These are phyloP conservation scores for Halictus ligatus DNA, from an alignment of 2,888 invertebrate genomes.

Conservation along the genomic window DNA sequence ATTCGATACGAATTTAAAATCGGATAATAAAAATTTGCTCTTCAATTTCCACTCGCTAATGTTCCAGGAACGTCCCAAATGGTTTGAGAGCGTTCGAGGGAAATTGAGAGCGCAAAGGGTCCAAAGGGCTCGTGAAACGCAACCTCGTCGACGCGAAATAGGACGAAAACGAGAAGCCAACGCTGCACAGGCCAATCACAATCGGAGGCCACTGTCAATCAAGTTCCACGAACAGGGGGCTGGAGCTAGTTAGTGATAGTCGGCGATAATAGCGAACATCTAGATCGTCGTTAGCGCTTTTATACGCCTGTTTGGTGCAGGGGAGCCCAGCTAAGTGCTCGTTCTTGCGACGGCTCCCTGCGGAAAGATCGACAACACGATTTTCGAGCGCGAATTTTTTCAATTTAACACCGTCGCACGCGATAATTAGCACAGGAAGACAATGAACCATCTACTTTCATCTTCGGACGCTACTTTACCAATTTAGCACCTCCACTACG, in stretches of 20 bases:
- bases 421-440: background rate
- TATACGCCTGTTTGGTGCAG: conserved; percentile 33
- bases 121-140: too few relatives aligned
- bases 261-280: conserved; percentile 52
- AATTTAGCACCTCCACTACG: too few relatives aligned
- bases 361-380: background rate
- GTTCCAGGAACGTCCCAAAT: background rate
- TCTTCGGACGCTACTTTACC: background rate
- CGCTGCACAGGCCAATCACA: conserved; percentile 26
- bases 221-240: conserved; percentile 56
- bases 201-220: conserved; percentile 63
- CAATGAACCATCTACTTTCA: background rate
- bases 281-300: conserved; percentile 50
- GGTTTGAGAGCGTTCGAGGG: background rate
- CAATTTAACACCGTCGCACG: background rate
- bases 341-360: conserved; percentile 16
- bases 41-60: background rate
- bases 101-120: background rate
- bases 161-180: conserved; percentile 10
- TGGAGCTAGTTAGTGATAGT: conserved; percentile 58
- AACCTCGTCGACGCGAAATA: background rate
- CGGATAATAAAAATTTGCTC: background rate
- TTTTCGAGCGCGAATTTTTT: background rate
- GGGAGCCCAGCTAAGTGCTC: conserved; percentile 20
- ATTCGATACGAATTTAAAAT: background rate